Evolutionary conservation across 2,113 vertebrate genomes (phyloP).

Genomic region (Aix galericulata): DNA sequence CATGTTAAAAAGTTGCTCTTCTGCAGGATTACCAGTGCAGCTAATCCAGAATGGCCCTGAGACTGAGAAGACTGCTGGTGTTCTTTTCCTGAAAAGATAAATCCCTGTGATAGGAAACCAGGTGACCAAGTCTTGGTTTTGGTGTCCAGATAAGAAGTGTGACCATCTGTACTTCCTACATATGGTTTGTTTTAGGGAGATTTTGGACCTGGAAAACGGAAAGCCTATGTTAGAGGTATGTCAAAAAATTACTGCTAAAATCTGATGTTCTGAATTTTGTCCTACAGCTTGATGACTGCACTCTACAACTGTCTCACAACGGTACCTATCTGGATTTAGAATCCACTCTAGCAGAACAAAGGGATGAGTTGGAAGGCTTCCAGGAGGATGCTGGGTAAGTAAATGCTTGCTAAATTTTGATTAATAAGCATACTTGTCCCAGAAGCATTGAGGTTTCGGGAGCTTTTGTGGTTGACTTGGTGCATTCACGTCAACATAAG

Average conservation of each 20-base stretch:
- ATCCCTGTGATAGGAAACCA: no score
- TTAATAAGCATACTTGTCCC: not conserved
- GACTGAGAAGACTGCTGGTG: not conserved
- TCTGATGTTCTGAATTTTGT: constrained; percentile 16
- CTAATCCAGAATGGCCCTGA: not conserved
- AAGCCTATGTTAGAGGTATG: not conserved
- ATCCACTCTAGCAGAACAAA: constrained; percentile 92
- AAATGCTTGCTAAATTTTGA: not conserved
- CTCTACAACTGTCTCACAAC: constrained; percentile 93
- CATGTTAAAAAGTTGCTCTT: not conserved
- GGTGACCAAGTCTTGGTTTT: no score
- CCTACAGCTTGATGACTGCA: constrained; percentile 93
- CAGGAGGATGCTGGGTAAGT: constrained; percentile 95
- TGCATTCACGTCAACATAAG: not conserved
- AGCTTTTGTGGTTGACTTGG: not conserved
- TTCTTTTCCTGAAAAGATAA: no score
- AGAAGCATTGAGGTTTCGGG: not conserved
- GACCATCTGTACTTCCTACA: not conserved
- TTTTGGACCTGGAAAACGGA: not conserved
- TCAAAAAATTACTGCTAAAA: not conserved
- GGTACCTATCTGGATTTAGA: constrained; percentile 97
- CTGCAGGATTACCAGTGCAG: not conserved
- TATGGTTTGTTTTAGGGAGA: not conserved
- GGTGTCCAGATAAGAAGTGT: no score
- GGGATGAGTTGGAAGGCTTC: constrained; percentile 94